Evolutionary conservation across 2,797 vertebrate species (phyloP).

Genomic region (Rhadinocentrus ornatus): DNA sequence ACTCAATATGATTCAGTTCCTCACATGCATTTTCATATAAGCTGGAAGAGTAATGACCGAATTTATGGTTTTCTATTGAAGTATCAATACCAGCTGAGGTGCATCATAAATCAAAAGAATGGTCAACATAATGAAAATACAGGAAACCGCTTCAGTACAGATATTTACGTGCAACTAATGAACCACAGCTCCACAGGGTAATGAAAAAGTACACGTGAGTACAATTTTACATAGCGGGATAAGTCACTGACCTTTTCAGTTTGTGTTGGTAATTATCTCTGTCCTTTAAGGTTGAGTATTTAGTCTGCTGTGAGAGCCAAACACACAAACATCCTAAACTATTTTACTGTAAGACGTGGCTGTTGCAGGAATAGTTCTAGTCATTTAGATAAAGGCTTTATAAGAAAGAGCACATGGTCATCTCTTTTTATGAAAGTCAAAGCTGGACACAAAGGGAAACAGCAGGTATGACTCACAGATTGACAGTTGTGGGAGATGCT

Average conservation of each 20-base stretch:
- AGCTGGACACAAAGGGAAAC: constrained; percentile 31
- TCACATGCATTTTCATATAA: constrained; percentile 35
- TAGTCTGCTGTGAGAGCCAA: constrained; percentile 11
- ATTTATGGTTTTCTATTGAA: constrained; percentile 45
- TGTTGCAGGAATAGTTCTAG: neutral
- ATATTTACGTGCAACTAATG: constrained; percentile 8
- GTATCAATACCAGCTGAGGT: constrained; percentile 47
- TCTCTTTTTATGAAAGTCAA: constrained; percentile 56
- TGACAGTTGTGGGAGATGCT: constrained; percentile 64
- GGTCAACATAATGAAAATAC: constrained; percentile 43
- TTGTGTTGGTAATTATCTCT: neutral
- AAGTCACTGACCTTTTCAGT: neutral
- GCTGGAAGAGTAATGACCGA: constrained; percentile 49
- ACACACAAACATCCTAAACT: neutral
- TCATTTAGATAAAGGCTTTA: constrained; percentile 8
- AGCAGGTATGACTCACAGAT: constrained; percentile 69
- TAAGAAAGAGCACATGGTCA: constrained; percentile 28
- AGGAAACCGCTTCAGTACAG: constrained; percentile 8
- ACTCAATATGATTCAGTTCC: constrained; percentile 40
- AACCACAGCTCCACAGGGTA: constrained; percentile 5
- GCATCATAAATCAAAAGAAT: constrained; percentile 49
- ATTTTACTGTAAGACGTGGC: neutral
- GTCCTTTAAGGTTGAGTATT: constrained; percentile 2
- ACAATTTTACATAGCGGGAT: constrained; percentile 6
- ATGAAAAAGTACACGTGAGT: neutral